phyloP scores from a whole-genome alignment of 2,888 invertebrate species.

The Morinoia aosen region DNA sequence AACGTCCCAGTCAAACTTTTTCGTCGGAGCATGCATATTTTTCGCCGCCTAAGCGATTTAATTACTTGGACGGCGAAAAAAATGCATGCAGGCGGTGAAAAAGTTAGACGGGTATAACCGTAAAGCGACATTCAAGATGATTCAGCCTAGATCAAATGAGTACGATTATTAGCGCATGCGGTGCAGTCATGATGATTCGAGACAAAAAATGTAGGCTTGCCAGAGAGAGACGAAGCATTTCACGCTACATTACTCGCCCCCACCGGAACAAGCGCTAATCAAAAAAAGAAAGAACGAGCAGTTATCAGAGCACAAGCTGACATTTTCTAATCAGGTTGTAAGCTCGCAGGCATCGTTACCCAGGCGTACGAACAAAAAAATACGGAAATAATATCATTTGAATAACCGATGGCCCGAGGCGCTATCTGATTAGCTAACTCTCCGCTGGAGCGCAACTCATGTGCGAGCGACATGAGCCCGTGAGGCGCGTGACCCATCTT shows the following conservation, averaged over 20 bases:
- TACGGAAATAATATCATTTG: slow-evolving; percentile 2
- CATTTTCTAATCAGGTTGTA: background rate
- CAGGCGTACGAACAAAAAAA: background rate
- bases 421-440: background rate
- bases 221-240: background rate
- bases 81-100: too few species aligned
- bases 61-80: too few species aligned
- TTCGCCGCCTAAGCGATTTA: too few species aligned
- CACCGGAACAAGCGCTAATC: background rate
- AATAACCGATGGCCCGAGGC: background rate
- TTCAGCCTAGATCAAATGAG: too few species aligned
- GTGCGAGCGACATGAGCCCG: background rate
- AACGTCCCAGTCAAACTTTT: too few species aligned
- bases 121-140: too few species aligned
- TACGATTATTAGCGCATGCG: background rate
- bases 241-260: background rate
- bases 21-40: too few species aligned
- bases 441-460: slow-evolving; percentile 16
- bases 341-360: background rate
- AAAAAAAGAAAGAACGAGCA: background rate
- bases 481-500: background rate
- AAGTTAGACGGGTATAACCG: too few species aligned
- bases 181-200: background rate
- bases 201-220: background rate
- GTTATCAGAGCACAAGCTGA: background rate